Evolutionary conservation across 2,888 invertebrate species (phyloP).

Genomic region (Merodon equestris): DNA sequence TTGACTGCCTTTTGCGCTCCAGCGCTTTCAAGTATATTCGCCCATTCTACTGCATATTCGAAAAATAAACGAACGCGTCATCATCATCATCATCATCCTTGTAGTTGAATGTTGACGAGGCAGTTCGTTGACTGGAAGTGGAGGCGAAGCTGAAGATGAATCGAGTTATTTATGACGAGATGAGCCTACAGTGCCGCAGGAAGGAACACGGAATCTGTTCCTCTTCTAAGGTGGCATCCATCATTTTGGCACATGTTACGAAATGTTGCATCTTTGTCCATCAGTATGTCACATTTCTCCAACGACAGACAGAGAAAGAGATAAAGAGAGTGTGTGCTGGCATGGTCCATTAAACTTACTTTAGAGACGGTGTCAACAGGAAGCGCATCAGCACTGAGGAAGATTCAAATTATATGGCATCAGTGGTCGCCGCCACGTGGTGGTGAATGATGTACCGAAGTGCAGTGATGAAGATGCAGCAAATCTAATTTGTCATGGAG

Average conservation of each 20-base stretch:
- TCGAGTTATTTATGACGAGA: slow-evolving; percentile 61
- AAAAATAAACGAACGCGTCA: slow-evolving; percentile 59
- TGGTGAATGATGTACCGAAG: slow-evolving; percentile 8
- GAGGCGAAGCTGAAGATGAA: slow-evolving; percentile 19
- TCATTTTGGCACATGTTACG: slow-evolving; percentile 65
- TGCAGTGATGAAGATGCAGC: slow-evolving; percentile 37
- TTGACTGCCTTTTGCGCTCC: slow-evolving; percentile 61
- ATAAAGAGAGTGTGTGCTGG: too few relatives aligned
- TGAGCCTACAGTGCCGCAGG: slow-evolving; percentile 26
- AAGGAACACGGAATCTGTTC: slow-evolving; percentile 10
- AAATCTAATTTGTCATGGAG: slow-evolving; percentile 52
- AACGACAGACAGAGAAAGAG: slow-evolving; percentile 13
- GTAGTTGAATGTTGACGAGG: too few relatives aligned
- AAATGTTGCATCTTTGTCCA: slow-evolving; percentile 50
- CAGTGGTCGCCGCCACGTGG: slow-evolving; percentile 27
- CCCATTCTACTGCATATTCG: slow-evolving; percentile 31
- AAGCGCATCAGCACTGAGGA: slow-evolving; percentile 17
- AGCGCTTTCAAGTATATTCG: slow-evolving; percentile 20
- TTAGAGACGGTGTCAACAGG: slow-evolving; percentile 28
- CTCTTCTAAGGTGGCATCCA: slow-evolving; percentile 59
- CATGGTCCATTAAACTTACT: slow-evolving; percentile 65
- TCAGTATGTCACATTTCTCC: slow-evolving; percentile 46
- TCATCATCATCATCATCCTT: too few relatives aligned
- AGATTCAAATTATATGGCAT: slow-evolving; percentile 58
- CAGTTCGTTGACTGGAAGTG: too few relatives aligned